Evolutionary conservation across 2,888 invertebrate genomes (phyloP), one percentile per base, ranked within the genome.

Genomic region (Synanthedon vespiformis): DNA sequence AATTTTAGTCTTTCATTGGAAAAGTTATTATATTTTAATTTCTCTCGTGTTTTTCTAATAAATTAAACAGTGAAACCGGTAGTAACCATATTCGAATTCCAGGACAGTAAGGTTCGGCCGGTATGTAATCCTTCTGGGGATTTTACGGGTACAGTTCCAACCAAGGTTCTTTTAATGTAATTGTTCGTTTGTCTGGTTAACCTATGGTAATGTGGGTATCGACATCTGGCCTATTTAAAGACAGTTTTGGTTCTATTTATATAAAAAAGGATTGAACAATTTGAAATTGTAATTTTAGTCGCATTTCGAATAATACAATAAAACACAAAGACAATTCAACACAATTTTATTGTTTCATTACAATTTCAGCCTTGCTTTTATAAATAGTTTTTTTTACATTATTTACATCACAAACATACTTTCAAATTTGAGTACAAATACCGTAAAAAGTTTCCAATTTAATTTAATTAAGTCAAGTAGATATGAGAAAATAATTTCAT

Each of bases 361-460:
- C 79, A 84, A 80, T 80, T 69, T 87, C 86, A 87, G 86, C 86
- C 86, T 87, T 86, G 85, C 85, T 82, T 85, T 85, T 85, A 86
- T 78, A 74, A 73, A 79, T 80, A 80, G 71, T 73, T 79, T 80
- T 34, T 34, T 34, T 73, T 84, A 85, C 83, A 85, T 72, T 85
- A 85, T 86, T 76, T 85, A 86, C 86, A 87, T 71, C 67, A 76
- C 72, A 74, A 72, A 76, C 74, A 61, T 66, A 69, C 63, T 67
- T 64, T 51, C 22, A 66, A 63, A 65, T 74, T 76, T 65, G 73
- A 77, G 79, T 84, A 85, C 79, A 84, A 84, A 84, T 81, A 74
- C 70, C 75, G 77, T 84, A 84, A 78, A 85, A 84, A 85, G 70
- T 67, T 74, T 74, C 65, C 67, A 72, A 65, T 70, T 70, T 69